Percentiles rank a stretch among this genome's conserved stretches.
Evolutionary conservation across 92 coral and sea anemone genomes (phyloP).

Genomic region (Palythoa heliodiscus): DNA sequence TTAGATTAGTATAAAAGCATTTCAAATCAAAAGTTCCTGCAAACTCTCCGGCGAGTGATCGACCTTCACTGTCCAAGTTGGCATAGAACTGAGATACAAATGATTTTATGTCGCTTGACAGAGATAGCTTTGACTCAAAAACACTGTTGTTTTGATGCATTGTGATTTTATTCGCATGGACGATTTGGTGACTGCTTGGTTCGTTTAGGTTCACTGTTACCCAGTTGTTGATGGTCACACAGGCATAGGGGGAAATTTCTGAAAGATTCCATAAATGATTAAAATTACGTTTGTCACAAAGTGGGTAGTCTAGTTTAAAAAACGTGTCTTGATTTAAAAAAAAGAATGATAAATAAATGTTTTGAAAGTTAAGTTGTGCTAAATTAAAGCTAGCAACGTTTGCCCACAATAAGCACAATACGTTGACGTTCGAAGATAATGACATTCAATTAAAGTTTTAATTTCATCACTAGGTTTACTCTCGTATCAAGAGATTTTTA

Average conservation of each 20-base stretch:
- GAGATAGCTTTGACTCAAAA: neutral
- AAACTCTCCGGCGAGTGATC: constrained; percentile 2
- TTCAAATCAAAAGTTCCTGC: constrained; percentile 4
- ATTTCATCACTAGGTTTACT: too few relatives aligned
- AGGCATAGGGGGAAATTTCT: constrained; percentile 17
- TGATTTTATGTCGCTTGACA: neutral
- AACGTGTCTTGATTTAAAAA: too few relatives aligned
- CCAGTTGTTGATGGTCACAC: neutral
- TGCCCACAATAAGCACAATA: too few relatives aligned
- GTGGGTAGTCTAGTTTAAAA: too few relatives aligned
- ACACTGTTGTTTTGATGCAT: neutral
- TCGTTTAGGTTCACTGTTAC: neutral
- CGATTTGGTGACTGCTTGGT: neutral
- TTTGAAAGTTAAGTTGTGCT: too few relatives aligned
- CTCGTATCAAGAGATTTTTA: too few relatives aligned
- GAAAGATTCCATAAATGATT: neutral
- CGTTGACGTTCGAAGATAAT: too few relatives aligned
- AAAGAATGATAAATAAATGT: too few relatives aligned
- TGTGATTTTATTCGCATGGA: neutral
- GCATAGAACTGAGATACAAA: neutral
- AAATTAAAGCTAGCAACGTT: too few relatives aligned
- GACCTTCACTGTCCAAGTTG: constrained; percentile 15
- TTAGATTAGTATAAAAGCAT: neutral
- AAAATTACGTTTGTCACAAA: too few relatives aligned
- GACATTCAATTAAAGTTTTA: too few relatives aligned